Evolutionary conservation across 1,140 invertebrate species (phyloP).

Genomic region (Parasteatoda tepidariorum): DNA sequence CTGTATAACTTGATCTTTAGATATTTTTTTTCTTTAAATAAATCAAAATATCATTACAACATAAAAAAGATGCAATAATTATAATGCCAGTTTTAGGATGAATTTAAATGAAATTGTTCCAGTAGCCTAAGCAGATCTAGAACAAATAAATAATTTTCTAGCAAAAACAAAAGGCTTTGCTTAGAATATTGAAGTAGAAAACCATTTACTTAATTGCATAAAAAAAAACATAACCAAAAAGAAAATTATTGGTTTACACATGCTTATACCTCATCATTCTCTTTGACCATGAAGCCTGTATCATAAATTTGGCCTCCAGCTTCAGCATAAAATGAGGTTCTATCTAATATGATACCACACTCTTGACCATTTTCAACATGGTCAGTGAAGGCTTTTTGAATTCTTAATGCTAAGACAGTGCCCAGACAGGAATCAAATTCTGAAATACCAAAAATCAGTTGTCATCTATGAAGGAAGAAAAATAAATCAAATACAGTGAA

Average conservation of each 20-base stretch:
- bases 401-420: conserved; percentile 75
- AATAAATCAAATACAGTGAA: too few species aligned
- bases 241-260: not conserved
- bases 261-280: conserved; percentile 77
- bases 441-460: conserved; percentile 59
- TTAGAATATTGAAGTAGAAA: not conserved
- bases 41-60: too few species aligned
- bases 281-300: conserved; percentile 93
- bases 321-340: conserved; percentile 92
- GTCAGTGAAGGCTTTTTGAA: conserved; percentile 88
- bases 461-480: too few species aligned
- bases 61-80: too few species aligned
- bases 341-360: conserved; percentile 92
- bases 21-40: too few species aligned
- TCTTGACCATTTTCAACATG: conserved; percentile 85
- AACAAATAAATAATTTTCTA: too few species aligned
- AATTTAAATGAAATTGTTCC: too few species aligned
- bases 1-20: too few species aligned
- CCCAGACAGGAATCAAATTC: conserved; percentile 71
- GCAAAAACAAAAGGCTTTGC: too few species aligned
- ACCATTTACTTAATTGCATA: not conserved
- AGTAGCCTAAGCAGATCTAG: too few species aligned
- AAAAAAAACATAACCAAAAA: not conserved
- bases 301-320: conserved; percentile 99
- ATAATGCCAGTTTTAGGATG: too few species aligned